Evolutionary conservation across 2,888 invertebrate species (phyloP).

Genomic region (Lasius platythorax): DNA sequence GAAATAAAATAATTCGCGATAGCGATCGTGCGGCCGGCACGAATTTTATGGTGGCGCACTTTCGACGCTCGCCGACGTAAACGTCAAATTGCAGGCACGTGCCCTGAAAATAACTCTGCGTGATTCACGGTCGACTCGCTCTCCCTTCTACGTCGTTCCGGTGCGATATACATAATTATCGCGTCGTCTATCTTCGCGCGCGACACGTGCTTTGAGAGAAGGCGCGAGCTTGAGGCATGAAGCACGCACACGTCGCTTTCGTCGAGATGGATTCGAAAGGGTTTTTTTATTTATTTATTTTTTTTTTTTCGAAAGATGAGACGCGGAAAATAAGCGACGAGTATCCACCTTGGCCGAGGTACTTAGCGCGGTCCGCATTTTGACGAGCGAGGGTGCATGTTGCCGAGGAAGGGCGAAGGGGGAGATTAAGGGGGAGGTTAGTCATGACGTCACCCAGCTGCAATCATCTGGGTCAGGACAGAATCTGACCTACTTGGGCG

Average conservation of each 20-base stretch:
- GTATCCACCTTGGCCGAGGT: constrained; percentile 33
- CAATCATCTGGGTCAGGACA: constrained; percentile 83
- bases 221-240: not conserved
- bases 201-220: not conserved
- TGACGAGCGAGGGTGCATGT: constrained; percentile 56
- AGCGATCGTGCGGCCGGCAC: not conserved
- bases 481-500: constrained; percentile 79
- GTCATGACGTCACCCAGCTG: constrained; percentile 78
- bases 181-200: not conserved
- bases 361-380: constrained; percentile 55
- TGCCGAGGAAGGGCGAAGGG: constrained; percentile 19
- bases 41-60: constrained; percentile 2
- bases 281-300: constrained; percentile 1
- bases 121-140: constrained; percentile 16
- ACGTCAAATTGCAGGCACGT: not conserved
- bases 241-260: not conserved
- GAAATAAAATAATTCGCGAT: constrained; percentile 29
- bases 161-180: constrained; percentile 11
- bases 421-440: constrained; percentile 67
- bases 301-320: not conserved
- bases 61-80: not conserved
- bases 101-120: constrained; percentile 29
- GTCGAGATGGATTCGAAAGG: not conserved
- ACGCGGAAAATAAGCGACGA: not conserved
- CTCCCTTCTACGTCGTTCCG: not conserved